phyloP scores from a whole-genome alignment of 2,888 invertebrate species.

The Pachycephus smyrnensis region DNA sequence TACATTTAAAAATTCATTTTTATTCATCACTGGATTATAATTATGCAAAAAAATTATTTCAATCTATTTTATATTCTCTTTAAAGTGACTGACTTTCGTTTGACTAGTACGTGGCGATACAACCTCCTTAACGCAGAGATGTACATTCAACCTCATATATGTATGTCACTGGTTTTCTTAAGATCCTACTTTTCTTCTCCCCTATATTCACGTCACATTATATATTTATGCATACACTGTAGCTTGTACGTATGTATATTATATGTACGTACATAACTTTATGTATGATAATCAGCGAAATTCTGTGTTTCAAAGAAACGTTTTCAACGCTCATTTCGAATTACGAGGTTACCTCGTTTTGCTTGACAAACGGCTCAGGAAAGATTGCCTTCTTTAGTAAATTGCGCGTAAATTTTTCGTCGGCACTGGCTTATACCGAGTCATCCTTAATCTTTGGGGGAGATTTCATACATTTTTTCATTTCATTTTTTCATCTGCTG shows the following conservation, averaged over 20 bases:
- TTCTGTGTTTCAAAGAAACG: neutral
- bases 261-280: neutral
- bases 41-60: no score
- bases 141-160: no score
- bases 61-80: no score
- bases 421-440: neutral
- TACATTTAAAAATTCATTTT: no score
- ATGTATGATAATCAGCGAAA: neutral
- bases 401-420: neutral
- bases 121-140: no score
- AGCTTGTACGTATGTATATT: neutral
- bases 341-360: neutral
- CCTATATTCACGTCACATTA: neutral
- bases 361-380: neutral
- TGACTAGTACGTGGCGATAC: no score
- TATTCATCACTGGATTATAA: no score
- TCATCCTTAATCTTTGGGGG: neutral
- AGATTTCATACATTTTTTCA: neutral
- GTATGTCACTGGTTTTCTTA: no score
- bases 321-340: neutral
- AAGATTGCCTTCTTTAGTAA: neutral
- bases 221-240: neutral
- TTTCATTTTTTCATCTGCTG: neutral
- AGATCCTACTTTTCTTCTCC: neutral
- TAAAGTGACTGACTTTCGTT: no score